A percentile compares a stretch with the other conserved stretches of the same genome.
Evolutionary conservation across 2,113 vertebrate genomes (phyloP).

Genomic region (Hippoglossus stenolepis): DNA sequence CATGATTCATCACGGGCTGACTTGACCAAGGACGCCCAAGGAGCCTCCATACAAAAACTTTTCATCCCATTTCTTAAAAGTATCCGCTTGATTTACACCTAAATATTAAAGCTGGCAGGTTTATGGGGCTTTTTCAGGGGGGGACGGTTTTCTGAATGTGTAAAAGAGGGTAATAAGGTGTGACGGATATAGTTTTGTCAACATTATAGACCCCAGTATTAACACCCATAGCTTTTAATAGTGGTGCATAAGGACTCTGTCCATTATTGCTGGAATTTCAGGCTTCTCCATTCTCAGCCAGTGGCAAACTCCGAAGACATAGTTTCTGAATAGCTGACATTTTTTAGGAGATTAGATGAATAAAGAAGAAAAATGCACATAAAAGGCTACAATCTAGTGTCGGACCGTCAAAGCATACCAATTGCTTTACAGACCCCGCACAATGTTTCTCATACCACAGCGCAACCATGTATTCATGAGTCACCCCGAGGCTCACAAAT

Average conservation of each 20-base stretch:
- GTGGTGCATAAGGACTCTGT: not conserved
- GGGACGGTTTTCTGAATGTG: constrained; percentile 5
- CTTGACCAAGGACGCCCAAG: constrained; percentile 73
- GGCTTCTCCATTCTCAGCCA: constrained; percentile 9
- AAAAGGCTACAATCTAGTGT: constrained; percentile 1
- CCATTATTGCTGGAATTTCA: not conserved
- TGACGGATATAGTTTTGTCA: constrained; percentile 20
- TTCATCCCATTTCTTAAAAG: constrained; percentile 22
- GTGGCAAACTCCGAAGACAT: not conserved
- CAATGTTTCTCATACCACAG: not conserved
- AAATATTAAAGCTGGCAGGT: constrained; percentile 8
- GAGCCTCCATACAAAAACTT: constrained; percentile 46
- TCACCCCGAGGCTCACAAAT: constrained; percentile 37
- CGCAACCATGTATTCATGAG: constrained; percentile 4
- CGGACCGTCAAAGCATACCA: constrained; percentile 11
- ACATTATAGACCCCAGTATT: not conserved
- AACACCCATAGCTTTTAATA: constrained; percentile 3
- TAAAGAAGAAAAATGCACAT: constrained; percentile 5
- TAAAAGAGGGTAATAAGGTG: constrained; percentile 6
- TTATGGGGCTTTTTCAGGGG: constrained; percentile 3
- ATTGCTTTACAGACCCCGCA: not conserved
- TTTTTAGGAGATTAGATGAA: constrained; percentile 6
- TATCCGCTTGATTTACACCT: constrained; percentile 17
- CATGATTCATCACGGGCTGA: constrained; percentile 78
- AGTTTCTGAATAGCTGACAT: not conserved